Base-by-base conservation (phyloP, 1,140 invertebrate genomes). In the Drosophila fuyamai region DNA sequence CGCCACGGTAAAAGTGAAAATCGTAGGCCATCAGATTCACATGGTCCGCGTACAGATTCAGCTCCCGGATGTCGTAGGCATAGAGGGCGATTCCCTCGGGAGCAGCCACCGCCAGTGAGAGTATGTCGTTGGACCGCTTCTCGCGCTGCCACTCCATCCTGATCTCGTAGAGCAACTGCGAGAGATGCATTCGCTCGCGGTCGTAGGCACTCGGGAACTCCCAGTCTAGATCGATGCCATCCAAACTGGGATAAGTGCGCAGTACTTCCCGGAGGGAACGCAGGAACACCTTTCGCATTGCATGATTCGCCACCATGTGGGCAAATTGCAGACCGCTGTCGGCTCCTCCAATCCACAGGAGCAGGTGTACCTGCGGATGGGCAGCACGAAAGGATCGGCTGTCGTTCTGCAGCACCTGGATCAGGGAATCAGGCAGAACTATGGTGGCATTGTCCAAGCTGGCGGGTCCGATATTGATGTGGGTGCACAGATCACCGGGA, bases 21-120 rank as follows among this genome's bases (percentile, higher is more conserved):
- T 98, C 97, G 88, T 98, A 98, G 0, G 96, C 94, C 97, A 98
- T 98, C 5, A 98, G 80, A 92, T 97, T 97, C 0, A 97, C 94
- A 93, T 95, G 97, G 92, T 98, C 97, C 3, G 96, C 94, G 92
- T 96, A 97, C 93, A 95, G 93, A 67, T 96, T 96, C 59, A 98
- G 94, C 91, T 95, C 94, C 18, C 94, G 93, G 36, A 98, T 94
- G 85, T 97, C 94, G 91, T 98, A 98, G 10, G 95, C 95, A 56
- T 94, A 93, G 85, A 96, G 94, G 5, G 97, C 94, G 47, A 97
- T 96, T 6, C 94, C 94, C 82, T 95, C 93, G 0, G 95, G 95
- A 27, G 97, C 96, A 2, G 95, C 96, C 9, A 96, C 96, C 2
- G 97, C 97, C 9, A 96, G 94, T 10, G 95, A 96, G 4, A 97